Evolutionary conservation across 2,113 vertebrate genomes (phyloP), one percentile per base, ranked within the genome.

Genomic region (Callorhinus ursinus): DNA sequence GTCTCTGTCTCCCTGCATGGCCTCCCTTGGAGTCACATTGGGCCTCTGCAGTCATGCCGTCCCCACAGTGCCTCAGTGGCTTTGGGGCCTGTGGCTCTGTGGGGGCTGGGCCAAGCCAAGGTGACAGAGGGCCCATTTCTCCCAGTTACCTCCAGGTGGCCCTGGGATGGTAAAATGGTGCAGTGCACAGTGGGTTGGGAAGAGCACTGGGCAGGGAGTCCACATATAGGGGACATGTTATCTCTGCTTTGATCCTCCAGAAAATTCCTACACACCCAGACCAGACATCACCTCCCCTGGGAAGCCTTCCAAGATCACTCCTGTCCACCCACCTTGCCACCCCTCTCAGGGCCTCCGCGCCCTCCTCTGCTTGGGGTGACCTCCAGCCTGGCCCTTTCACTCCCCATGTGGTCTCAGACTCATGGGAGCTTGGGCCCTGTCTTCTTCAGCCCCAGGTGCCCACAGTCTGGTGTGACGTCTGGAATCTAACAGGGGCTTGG

Each of bases 1-100:
- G 3, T 65, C 49, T 42, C 46, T 61, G 39, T 76, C 24, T 57
- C 71, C 72, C 55, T 1, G 10, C 18, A 22, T 22, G 11, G 69
- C 16, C 53, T 79, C 46, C 83, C 71, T 57, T 51, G 1, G 5
- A 33, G 49, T 71, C 67, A 53, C 42, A 11, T 4, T 1, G 61
- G 69, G 42, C 76, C 74, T 93, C 65, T 51, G 63, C 28, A 15
- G 10, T 42, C 42, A 24, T 31, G 26, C 4, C 26, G 10, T 33
- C 59, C 18, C 13, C 3, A 7, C 2, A 0, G 7, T 4, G 22
- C 69, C 63, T 53, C 3, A 3, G 4, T 0, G 46, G 39, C 49
- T 74, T 77, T 77, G 12, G 14, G 84, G 33, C 84, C 42, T 46
- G 19, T 21, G 93, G 33, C n/a, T 87, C 19, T 15, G 19, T 16